These are phyloP conservation scores for Pangasius macronema DNA, from an alignment of 2,797 vertebrate species.

Conservation along the genomic window DNA sequence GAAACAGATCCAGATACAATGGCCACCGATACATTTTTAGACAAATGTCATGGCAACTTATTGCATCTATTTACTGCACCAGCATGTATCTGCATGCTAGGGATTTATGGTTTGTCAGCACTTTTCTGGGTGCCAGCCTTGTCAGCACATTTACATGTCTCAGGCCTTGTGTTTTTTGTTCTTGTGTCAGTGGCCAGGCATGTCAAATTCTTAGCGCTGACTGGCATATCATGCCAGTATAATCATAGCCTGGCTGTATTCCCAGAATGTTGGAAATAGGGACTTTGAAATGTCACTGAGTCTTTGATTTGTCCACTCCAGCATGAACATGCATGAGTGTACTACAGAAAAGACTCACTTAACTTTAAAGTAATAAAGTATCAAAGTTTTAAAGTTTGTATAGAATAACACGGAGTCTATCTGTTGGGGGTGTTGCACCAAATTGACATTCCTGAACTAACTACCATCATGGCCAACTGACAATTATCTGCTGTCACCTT, in stretches of 20 bases:
- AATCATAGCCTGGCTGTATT: conserved; percentile 34
- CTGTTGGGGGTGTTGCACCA: not conserved
- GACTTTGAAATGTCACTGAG: conserved; percentile 2
- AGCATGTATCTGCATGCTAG: not conserved
- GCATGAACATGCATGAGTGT: not conserved
- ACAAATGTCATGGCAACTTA: conserved; percentile 8
- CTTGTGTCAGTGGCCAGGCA: conserved; percentile 12
- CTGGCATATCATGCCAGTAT: conserved; percentile 16
- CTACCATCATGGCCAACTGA: not conserved
- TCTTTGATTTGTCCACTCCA: conserved; percentile 25
- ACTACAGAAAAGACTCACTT: not conserved
- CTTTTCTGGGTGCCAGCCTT: conserved; percentile 11
- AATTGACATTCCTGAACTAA: not conserved
- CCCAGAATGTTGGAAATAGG: conserved; percentile 13
- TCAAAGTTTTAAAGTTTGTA: not conserved
- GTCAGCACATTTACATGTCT: conserved; percentile 34
- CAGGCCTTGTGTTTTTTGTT: conserved; percentile 8
- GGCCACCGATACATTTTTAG: conserved; percentile 3
- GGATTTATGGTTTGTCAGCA: conserved; percentile 25
- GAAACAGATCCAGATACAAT: not conserved
- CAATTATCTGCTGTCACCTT: not conserved
- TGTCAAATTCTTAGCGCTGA: conserved; percentile 20
- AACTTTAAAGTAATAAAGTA: not conserved
- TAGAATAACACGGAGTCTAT: not conserved
- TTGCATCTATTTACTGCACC: conserved; percentile 11